Evolutionary conservation across 2,113 vertebrate genomes (phyloP), one percentile per base, ranked within the genome.

Genomic region (Thinocorus orbignyianus): DNA sequence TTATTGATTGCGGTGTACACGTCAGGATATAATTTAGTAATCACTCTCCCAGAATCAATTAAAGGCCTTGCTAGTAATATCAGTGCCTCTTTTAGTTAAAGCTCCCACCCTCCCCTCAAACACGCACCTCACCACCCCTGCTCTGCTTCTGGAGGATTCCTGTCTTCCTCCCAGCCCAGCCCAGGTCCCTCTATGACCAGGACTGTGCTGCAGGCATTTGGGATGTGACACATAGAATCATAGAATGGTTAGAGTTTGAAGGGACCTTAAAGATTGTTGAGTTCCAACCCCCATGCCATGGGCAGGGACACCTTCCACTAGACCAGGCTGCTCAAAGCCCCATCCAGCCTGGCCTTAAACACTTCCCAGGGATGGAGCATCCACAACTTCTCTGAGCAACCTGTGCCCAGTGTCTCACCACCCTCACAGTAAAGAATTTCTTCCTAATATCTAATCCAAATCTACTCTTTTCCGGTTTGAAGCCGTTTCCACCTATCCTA

Each of bases 11-110:
- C 10, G 11, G 58, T 9, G 70, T 54, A 71, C 58, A 19, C 22
- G 3, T 87, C 95, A 81, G 91, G 88, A 61, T 88, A 85, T 95
- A 84, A 96, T 93, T 95, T 91, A 95, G 96, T 93, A 97, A 94
- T 89, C 65, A 16, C 82, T 97, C 93, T 92, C 80, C 78, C 33
- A 74, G 92, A 97, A 95, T 93, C 96, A 96, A 81, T 97, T 95
- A 95, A 92, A 85, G 90, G 31, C 44, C 57, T 94, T 81, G 82
- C 92, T 91, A 61, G 82, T 60, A 81, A 54, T 44, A 25, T 4
- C 74, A 41, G 65, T 46, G 41, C 92, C 33, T 91, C 48, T 64
- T 54, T 57, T 90, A 68, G 64, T 88, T 92, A 84, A 92, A 94
- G 62, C 54, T 60, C 54, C 69, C 37, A 35, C 12, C 39, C 58